Evolutionary conservation across 2,113 vertebrate genomes (phyloP).

Genomic region (Hemicordylus capensis): DNA sequence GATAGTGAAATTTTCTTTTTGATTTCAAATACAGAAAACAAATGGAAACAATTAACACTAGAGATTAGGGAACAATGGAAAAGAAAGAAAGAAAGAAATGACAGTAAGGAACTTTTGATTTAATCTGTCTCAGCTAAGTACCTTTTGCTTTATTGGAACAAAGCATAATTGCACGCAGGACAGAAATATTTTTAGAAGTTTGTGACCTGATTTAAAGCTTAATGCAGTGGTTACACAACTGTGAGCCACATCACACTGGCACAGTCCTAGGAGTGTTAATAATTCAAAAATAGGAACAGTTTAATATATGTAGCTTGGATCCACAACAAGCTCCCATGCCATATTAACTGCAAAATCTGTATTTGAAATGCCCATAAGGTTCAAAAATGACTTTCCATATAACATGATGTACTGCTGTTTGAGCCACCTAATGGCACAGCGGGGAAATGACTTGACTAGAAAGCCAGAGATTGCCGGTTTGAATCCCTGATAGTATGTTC

Average conservation of each 20-base stretch:
- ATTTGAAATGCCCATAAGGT: too few relatives aligned
- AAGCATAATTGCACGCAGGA: not conserved
- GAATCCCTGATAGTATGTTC: too few relatives aligned
- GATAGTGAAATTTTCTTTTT: not conserved
- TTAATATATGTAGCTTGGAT: not conserved
- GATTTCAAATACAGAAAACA: not conserved
- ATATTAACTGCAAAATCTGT: not conserved
- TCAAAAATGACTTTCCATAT: too few relatives aligned
- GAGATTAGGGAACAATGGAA: not conserved
- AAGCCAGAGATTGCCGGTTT: too few relatives aligned
- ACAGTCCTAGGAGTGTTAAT: not conserved
- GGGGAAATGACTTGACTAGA: too few relatives aligned
- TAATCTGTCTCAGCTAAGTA: not conserved
- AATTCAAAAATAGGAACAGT: too few relatives aligned
- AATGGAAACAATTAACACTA: not conserved
- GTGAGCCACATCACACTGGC: not conserved
- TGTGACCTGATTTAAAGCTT: not conserved
- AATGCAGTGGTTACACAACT: not conserved
- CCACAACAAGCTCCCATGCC: not conserved
- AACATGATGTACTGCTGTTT: too few relatives aligned
- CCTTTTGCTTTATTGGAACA: not conserved
- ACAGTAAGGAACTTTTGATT: not conserved
- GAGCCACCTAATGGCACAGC: too few relatives aligned
- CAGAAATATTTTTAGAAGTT: not conserved
- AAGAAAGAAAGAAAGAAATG: not conserved